phyloP scores from a whole-genome alignment of 1,140 invertebrate genomes.

The Dryas iulia region DNA sequence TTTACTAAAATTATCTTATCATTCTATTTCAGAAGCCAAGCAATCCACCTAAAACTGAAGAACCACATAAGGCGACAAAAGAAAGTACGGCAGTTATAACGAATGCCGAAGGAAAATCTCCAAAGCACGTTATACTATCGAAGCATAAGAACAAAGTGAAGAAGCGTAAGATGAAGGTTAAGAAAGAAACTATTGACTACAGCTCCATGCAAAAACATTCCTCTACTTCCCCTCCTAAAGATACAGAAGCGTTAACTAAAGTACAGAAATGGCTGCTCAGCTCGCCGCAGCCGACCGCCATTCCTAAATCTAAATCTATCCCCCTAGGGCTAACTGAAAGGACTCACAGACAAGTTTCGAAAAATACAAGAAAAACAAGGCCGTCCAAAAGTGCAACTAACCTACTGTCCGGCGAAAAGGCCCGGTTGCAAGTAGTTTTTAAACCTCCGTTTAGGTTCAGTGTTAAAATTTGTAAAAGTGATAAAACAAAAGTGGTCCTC shows the following conservation, averaged over 20 bases:
- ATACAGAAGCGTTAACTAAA: conserved; percentile 88
- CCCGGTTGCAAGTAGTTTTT: conserved; percentile 89
- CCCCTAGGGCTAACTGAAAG: conserved; percentile 83
- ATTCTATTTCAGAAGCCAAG: conserved; percentile 62
- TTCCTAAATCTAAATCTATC: conserved; percentile 88
- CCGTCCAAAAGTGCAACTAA: conserved; percentile 79
- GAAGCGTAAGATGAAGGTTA: conserved; percentile 70
- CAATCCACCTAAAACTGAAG: conserved; percentile 56
- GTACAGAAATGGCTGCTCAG: conserved; percentile 92
- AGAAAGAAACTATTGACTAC: conserved; percentile 90
- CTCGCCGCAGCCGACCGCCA: conserved; percentile 81
- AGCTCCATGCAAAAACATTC: conserved; percentile 83
- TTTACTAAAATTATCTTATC: conserved; percentile 5
- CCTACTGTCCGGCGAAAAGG: conserved; percentile 81
- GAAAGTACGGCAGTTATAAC: conserved; percentile 64
- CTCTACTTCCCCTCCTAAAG: conserved; percentile 58
- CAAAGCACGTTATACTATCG: conserved; percentile 69
- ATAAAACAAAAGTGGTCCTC: conserved; percentile 77
- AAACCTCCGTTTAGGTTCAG: conserved; percentile 93
- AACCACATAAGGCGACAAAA: conserved; percentile 58
- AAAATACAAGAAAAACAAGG: conserved; percentile 68
- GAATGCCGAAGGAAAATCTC: conserved; percentile 72
- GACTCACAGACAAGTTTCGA: conserved; percentile 60
- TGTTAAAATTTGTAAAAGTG: conserved; percentile 87
- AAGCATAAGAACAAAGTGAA: conserved; percentile 77